Percentiles rank a stretch among this genome's conserved stretches.
Conservation (phyloP, 2,113 vertebrate species). For the Chitala chitala region DNA sequence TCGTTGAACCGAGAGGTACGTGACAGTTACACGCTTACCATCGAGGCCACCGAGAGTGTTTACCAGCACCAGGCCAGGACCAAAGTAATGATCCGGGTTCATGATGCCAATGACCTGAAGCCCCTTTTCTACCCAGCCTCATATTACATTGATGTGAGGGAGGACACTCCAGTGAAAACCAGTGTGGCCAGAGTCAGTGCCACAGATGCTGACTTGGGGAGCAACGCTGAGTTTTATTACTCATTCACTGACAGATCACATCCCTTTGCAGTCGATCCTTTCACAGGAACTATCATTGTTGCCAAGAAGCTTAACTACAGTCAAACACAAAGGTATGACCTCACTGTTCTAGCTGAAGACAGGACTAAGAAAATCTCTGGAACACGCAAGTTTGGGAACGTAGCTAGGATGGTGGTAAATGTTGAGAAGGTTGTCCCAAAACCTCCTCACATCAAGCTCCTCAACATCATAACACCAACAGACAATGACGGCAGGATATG, state of each 20-base stretch:
- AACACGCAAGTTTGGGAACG: constrained; percentile 77
- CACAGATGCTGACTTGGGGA: constrained; percentile 85
- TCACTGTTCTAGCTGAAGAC: constrained; percentile 87
- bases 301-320: constrained; percentile 74
- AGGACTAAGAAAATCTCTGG: constrained; percentile 81
- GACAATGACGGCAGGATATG: constrained; percentile 53
- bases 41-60: constrained; percentile 78
- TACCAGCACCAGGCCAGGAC: constrained; percentile 65
- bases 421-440: constrained; percentile 66
- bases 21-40: constrained; percentile 77
- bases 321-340: constrained; percentile 63
- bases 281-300: constrained; percentile 74
- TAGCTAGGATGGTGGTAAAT: constrained; percentile 68
- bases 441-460: constrained; percentile 60
- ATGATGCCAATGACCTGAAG: constrained; percentile 90
- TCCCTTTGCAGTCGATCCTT: constrained; percentile 78
- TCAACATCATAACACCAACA: constrained; percentile 48
- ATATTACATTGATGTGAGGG: constrained; percentile 74
- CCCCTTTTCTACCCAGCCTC: constrained; percentile 92
- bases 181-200: constrained; percentile 78
- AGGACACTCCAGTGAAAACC: constrained; percentile 71
- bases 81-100: constrained; percentile 77
- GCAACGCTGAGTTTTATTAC: constrained; percentile 86
- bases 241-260: constrained; percentile 69
- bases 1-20: constrained; percentile 84